Percentiles rank a stretch among this genome's conserved stretches.
These are phyloP conservation scores for Ormyrus thymus DNA, from an alignment of 2,888 invertebrate genomes.

Conservation along the genomic window DNA sequence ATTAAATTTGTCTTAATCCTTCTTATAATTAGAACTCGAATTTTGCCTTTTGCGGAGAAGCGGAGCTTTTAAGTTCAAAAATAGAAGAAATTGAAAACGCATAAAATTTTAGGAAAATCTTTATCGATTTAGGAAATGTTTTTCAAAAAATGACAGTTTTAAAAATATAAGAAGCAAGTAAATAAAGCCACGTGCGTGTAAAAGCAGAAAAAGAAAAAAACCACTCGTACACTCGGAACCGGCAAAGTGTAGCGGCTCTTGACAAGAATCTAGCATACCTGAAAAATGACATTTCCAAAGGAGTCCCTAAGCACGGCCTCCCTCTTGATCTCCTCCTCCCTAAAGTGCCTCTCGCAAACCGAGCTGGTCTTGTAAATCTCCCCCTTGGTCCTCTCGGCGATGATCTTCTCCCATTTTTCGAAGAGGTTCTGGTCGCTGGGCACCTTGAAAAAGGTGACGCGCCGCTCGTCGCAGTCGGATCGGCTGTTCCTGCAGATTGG, in stretches of 20 bases:
- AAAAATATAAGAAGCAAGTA: too few relatives aligned
- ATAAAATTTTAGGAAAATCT: too few relatives aligned
- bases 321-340: conserved; percentile 27
- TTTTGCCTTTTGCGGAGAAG: too few relatives aligned
- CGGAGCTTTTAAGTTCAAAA: too few relatives aligned
- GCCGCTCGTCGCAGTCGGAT: conserved; percentile 31
- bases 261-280: conserved; percentile 14
- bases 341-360: conserved; percentile 49
- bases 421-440: conserved; percentile 37
- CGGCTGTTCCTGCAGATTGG: conserved; percentile 36
- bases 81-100: too few relatives aligned
- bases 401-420: conserved; percentile 25
- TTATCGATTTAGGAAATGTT: too few relatives aligned
- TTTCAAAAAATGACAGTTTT: too few relatives aligned
- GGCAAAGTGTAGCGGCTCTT: too few relatives aligned
- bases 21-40: too few relatives aligned
- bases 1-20: too few relatives aligned
- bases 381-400: neutral
- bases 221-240: neutral
- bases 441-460: conserved; percentile 35
- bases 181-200: too few relatives aligned
- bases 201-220: too few relatives aligned
- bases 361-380: conserved; percentile 18
- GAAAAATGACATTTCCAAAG: conserved; percentile 43
- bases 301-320: conserved; percentile 34